These are phyloP conservation scores for Hyposoter didymator DNA, from an alignment of 2,888 invertebrate species.

Conservation along the genomic window DNA sequence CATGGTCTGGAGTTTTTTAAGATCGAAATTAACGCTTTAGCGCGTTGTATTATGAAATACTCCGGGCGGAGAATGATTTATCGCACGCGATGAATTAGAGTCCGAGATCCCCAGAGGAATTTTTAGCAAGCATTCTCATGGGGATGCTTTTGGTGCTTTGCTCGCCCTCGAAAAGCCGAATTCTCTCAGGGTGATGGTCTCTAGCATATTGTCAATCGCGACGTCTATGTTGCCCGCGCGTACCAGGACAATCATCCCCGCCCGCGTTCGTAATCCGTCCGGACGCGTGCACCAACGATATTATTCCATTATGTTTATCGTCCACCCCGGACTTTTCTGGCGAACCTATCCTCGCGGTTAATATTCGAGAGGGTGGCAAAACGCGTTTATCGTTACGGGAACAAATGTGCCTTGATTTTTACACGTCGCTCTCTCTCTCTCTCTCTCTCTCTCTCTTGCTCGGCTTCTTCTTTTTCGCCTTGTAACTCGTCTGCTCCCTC, in stretches of 20 bases:
- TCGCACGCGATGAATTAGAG: conserved; percentile 41
- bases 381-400: conserved; percentile 77
- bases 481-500: too few relatives aligned
- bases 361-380: conserved; percentile 71
- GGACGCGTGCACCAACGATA: conserved; percentile 52
- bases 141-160: neutral
- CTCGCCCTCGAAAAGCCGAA: neutral
- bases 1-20: neutral
- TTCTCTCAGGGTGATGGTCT: conserved; percentile 11
- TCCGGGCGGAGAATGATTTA: conserved; percentile 28
- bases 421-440: conserved; percentile 57
- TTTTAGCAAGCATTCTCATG: conserved; percentile 21
- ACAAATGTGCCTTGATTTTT: conserved; percentile 81
- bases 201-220: conserved; percentile 40
- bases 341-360: neutral
- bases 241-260: conserved; percentile 24
- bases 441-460: neutral
- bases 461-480: too few relatives aligned
- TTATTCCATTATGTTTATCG: conserved; percentile 55
- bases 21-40: neutral
- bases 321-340: conserved; percentile 20
- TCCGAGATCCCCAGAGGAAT: conserved; percentile 25
- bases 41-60: neutral
- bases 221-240: neutral
- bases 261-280: conserved; percentile 33